Percentiles rank a stretch among this genome's conserved stretches.
Conservation (phyloP, 2,888 invertebrate species). For the Oscheius sp. region DNA sequence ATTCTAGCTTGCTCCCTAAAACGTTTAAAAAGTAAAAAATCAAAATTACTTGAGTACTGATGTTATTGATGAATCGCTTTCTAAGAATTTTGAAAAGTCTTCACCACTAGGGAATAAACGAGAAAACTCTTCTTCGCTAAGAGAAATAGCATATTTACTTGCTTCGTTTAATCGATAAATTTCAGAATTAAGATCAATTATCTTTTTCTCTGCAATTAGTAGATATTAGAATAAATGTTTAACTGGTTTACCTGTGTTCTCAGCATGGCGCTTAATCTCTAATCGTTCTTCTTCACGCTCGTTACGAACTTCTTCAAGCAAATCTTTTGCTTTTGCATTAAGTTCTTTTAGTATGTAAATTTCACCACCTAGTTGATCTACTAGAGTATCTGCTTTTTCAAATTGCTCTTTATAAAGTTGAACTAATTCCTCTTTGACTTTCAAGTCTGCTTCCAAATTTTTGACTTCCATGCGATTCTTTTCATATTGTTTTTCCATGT, state of each 20-base stretch:
- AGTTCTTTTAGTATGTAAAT: too few species aligned
- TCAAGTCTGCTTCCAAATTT: slow-evolving; percentile 20
- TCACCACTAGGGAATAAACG: slow-evolving; percentile 62
- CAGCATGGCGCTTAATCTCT: slow-evolving; percentile 8
- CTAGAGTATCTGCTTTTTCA: background rate
- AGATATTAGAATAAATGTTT: too few species aligned
- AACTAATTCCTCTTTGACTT: slow-evolving; percentile 29
- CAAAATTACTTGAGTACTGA: slow-evolving; percentile 42
- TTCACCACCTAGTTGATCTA: slow-evolving; percentile 9
- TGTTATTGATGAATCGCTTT: slow-evolving; percentile 57
- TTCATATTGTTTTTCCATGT: slow-evolving; percentile 19
- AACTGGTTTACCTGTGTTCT: slow-evolving; percentile 24
- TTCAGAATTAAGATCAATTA: slow-evolving; percentile 44
- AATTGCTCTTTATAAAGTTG: slow-evolving; percentile 27
- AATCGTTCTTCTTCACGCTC: slow-evolving; percentile 15
- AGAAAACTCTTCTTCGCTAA: slow-evolving; percentile 55
- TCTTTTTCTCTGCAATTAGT: slow-evolving; percentile 37
- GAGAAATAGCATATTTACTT: slow-evolving; percentile 44
- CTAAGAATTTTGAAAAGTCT: slow-evolving; percentile 54
- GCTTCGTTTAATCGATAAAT: too few species aligned
- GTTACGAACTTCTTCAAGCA: slow-evolving; percentile 18
- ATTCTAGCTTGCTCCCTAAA: slow-evolving; percentile 56
- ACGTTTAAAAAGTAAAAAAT: background rate
- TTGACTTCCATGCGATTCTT: slow-evolving; percentile 19
- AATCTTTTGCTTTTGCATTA: background rate